Evolutionary conservation across 1,140 invertebrate genomes (phyloP).

Genomic region (Idris sp.): DNA sequence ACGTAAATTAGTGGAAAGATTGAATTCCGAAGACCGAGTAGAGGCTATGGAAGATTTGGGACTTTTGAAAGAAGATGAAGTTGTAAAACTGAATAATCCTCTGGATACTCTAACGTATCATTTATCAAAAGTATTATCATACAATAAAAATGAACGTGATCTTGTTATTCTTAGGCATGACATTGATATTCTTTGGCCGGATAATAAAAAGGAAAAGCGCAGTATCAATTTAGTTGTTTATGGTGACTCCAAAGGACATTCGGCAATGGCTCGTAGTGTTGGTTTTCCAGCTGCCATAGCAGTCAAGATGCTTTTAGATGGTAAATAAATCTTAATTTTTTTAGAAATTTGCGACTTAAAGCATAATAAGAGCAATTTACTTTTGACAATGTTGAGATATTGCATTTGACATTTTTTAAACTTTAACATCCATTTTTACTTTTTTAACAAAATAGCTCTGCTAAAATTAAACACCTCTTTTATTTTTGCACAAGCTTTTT

Average conservation of each 20-base stretch:
- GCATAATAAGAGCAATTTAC: too few species aligned
- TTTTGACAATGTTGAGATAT: too few species aligned
- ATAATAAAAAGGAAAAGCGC: slow-evolving; percentile 88
- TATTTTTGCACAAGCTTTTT: too few species aligned
- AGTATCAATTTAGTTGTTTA: slow-evolving; percentile 96
- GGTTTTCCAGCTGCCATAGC: slow-evolving; percentile 97
- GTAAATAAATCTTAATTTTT: too few species aligned
- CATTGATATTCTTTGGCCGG: slow-evolving; percentile 93
- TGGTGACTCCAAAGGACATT: slow-evolving; percentile 90
- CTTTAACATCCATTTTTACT: too few species aligned
- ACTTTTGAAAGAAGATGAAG: slow-evolving; percentile 88
- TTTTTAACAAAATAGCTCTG: too few species aligned
- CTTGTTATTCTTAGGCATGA: slow-evolving; percentile 96
- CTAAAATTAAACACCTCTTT: too few species aligned
- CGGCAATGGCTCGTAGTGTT: slow-evolving; percentile 98
- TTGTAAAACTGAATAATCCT: slow-evolving; percentile 91
- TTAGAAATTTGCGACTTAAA: too few species aligned
- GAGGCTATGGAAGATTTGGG: slow-evolving; percentile 91
- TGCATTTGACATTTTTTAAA: too few species aligned
- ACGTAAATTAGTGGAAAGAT: slow-evolving; percentile 85
- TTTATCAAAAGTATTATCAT: slow-evolving; percentile 90
- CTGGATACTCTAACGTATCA: slow-evolving; percentile 95
- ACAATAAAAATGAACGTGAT: slow-evolving; percentile 92
- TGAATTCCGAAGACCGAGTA: slow-evolving; percentile 84
- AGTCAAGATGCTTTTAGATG: slow-evolving; percentile 97